Conservation (phyloP, 2,888 invertebrate species). For the Drosophila setosimentum region DNA sequence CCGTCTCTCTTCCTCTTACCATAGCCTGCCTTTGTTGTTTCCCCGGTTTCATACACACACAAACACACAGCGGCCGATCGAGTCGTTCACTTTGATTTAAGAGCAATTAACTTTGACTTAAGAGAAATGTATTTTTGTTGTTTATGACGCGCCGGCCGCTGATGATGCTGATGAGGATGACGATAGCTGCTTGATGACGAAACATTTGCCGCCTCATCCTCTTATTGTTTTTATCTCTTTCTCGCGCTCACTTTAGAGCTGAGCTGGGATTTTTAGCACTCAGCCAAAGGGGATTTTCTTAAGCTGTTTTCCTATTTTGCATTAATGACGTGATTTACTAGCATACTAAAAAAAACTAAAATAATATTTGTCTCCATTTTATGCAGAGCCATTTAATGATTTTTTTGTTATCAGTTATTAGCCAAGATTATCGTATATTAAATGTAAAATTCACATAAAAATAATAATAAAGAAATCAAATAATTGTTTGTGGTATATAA, state of each 20-base stretch:
- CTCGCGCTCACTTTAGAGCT: constrained; percentile 38
- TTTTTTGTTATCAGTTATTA: neutral
- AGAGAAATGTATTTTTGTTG: constrained; percentile 70
- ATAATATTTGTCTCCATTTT: neutral
- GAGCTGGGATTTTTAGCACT: constrained; percentile 64
- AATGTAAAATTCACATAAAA: neutral
- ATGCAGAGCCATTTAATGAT: neutral
- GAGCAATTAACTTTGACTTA: constrained; percentile 79
- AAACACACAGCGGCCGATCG: constrained; percentile 56
- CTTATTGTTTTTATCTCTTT: constrained; percentile 26
- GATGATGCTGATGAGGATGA: constrained; percentile 22
- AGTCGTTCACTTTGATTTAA: constrained; percentile 71
- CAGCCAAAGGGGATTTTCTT: constrained; percentile 43
- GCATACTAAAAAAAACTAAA: neutral
- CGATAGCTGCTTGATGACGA: constrained; percentile 55
- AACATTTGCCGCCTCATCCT: constrained; percentile 36
- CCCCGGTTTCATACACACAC: constrained; percentile 27
- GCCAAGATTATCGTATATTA: neutral
- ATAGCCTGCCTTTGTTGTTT: constrained; percentile 47
- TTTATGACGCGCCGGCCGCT: constrained; percentile 63
- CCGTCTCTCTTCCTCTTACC: constrained; percentile 33
- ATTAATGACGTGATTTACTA: constrained; percentile 1
- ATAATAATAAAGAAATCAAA: neutral
- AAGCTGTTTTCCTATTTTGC: constrained; percentile 44
- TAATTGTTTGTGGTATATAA: neutral